phyloP scores from a whole-genome alignment of 1,140 invertebrate species.

The Stegodyphus dumicola region DNA sequence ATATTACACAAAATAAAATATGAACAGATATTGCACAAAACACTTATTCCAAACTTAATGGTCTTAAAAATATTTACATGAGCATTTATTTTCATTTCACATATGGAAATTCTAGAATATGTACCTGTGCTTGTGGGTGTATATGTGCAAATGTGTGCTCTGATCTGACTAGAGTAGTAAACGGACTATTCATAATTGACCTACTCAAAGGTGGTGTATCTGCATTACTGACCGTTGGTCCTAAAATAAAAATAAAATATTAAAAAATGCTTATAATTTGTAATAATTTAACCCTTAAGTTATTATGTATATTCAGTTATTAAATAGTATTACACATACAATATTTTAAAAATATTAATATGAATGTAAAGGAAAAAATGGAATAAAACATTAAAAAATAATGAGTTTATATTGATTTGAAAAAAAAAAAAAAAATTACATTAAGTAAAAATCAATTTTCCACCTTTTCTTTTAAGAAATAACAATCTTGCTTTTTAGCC shows the following conservation, averaged over 20 bases:
- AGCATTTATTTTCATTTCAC: neutral
- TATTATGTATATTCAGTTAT: neutral
- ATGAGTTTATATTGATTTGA: no score
- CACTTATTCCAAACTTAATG: no score
- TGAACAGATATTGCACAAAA: no score
- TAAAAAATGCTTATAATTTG: no score
- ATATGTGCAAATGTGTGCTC: slow-evolving; percentile 91
- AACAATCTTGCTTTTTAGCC: no score
- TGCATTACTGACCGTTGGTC: slow-evolving; percentile 48
- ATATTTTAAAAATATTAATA: neutral
- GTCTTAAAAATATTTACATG: no score
- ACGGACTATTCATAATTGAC: slow-evolving; percentile 72
- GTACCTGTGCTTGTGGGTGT: slow-evolving; percentile 80
- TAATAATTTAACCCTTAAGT: neutral
- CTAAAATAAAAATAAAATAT: slow-evolving; percentile 62
- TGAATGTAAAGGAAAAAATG: neutral
- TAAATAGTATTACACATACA: neutral
- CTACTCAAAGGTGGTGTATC: slow-evolving; percentile 67
- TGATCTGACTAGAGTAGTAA: slow-evolving; percentile 71
- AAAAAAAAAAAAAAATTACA: no score
- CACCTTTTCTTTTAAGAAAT: no score
- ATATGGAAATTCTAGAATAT: neutral
- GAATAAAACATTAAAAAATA: no score
- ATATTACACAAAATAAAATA: no score
- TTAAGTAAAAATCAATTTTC: no score